Conservation (phyloP, 2,888 invertebrate species). For the Parnassius glacialis region DNA sequence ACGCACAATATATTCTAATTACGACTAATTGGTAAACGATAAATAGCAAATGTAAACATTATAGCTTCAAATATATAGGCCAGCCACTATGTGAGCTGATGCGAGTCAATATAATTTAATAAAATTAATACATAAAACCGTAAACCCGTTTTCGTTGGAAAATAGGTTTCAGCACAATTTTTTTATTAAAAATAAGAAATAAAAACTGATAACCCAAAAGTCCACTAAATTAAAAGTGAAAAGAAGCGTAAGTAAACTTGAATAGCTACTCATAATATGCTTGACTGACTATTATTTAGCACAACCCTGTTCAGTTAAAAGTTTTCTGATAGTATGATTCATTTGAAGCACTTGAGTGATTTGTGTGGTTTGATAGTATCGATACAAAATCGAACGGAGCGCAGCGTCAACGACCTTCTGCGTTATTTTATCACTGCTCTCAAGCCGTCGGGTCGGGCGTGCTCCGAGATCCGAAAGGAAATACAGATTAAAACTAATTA, state of each 20-base stretch:
- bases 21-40: slow-evolving; percentile 25
- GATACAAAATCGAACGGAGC: slow-evolving; percentile 29
- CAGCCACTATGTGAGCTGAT: slow-evolving; percentile 6
- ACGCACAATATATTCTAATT: slow-evolving; percentile 24
- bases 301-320: background rate
- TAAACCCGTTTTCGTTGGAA: too few species aligned
- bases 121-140: too few species aligned
- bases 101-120: too few species aligned
- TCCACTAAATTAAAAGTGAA: too few species aligned
- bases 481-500: slow-evolving; percentile 44
- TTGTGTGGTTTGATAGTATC: slow-evolving; percentile 23
- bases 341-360: slow-evolving; percentile 27
- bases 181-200: too few species aligned
- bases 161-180: too few species aligned
- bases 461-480: slow-evolving; percentile 35
- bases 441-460: slow-evolving; percentile 30
- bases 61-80: slow-evolving; percentile 10
- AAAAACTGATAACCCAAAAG: too few species aligned
- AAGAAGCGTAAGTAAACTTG: too few species aligned
- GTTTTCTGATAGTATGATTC: slow-evolving; percentile 20
- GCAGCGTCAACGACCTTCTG: slow-evolving; percentile 34
- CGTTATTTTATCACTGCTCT: slow-evolving; percentile 32
- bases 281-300: too few species aligned
- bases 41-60: slow-evolving; percentile 14
- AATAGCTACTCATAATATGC: too few species aligned